Conservation (phyloP, 2,113 vertebrate genomes). For the Scopus umbretta region DNA sequence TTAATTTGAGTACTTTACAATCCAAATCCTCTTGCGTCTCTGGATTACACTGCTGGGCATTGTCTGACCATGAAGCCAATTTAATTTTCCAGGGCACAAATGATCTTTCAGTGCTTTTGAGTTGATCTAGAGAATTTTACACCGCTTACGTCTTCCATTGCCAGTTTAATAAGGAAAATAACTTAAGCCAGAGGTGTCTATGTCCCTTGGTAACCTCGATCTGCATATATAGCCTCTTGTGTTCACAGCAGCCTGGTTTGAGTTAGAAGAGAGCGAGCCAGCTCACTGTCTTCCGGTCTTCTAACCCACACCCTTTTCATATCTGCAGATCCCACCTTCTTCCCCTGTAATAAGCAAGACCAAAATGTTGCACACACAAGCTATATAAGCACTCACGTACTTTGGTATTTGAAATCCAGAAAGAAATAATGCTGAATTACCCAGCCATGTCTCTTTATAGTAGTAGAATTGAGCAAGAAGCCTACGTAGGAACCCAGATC, state of each 20-base stretch:
- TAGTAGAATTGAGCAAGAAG: not conserved
- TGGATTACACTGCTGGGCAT: slow-evolving; percentile 53
- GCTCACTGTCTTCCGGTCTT: not conserved
- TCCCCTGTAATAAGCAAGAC: not conserved
- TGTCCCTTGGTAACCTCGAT: slow-evolving; percentile 10
- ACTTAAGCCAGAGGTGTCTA: slow-evolving; percentile 25
- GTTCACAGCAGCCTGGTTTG: not conserved
- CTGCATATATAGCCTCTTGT: not conserved
- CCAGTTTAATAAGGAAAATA: slow-evolving; percentile 55
- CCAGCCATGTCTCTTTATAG: not conserved
- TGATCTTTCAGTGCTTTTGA: slow-evolving; percentile 30
- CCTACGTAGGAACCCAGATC: not conserved
- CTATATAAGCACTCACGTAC: not conserved
- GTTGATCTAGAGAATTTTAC: slow-evolving; percentile 28
- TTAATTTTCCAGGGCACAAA: slow-evolving; percentile 10
- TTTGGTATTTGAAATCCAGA: not conserved
- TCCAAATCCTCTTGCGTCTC: slow-evolving; percentile 45
- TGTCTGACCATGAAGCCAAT: slow-evolving; percentile 46
- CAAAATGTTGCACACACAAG: not conserved
- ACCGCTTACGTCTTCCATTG: not conserved
- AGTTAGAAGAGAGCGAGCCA: not conserved
- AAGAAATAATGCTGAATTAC: not conserved
- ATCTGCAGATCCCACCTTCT: not conserved
- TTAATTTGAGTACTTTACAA: slow-evolving; percentile 46
- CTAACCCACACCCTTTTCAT: not conserved